Evolutionary conservation across 1,140 invertebrate genomes (phyloP).

Genomic region (Triops cancriformis): DNA sequence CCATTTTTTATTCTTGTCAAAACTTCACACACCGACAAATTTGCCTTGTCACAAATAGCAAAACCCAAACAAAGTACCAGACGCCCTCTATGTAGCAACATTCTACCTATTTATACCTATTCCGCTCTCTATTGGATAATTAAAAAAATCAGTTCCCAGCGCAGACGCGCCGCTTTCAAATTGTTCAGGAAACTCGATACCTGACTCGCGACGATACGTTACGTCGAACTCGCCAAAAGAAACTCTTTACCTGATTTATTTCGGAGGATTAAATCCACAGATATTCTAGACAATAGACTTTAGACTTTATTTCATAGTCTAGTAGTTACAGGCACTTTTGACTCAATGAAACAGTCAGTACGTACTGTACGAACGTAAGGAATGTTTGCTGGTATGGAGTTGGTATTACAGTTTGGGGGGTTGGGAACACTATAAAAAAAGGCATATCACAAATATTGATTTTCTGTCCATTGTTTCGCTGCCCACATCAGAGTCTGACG

Average conservation of each 20-base stretch:
- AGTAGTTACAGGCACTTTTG: not conserved
- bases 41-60: not conserved
- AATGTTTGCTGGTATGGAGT: not conserved
- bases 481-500: conserved; percentile 1
- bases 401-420: not conserved
- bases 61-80: not conserved
- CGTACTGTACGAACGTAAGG: not conserved
- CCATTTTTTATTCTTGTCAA: not conserved
- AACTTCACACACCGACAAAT: not conserved
- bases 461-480: conserved; percentile 4
- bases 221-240: too few species aligned
- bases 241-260: too few species aligned
- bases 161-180: not conserved
- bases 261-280: not conserved
- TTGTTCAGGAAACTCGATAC: not conserved
- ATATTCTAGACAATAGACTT: not conserved
- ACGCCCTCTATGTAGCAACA: not conserved
- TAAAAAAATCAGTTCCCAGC: not conserved
- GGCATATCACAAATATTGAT: conserved; percentile 4
- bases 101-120: too few species aligned
- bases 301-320: not conserved
- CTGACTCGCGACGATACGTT: too few species aligned
- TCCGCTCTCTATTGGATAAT: too few species aligned
- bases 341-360: not conserved
- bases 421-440: not conserved